Evolutionary conservation across 2,797 vertebrate species (phyloP), one percentile per base, ranked within the genome.

Genomic region (Chelonia mydas): DNA sequence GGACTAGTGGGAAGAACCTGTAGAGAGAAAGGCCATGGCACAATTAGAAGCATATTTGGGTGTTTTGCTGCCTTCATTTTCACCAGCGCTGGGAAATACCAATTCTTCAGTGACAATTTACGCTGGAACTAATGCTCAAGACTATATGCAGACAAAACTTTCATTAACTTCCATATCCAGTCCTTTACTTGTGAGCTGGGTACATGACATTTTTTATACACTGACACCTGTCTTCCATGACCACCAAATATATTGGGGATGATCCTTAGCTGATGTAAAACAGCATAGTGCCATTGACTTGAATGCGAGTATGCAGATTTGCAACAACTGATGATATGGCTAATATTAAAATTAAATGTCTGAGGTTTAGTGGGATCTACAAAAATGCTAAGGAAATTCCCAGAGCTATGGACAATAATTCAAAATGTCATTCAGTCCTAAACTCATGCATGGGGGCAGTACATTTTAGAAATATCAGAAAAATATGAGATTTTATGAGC

Each of bases 41-140:
- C 37, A 41, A 19, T n/a, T 17, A 33, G 23, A 57, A 0, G 0
- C 0, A 5, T 27, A 11, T 45, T 81, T 28, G 0, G 4, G 49
- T 16, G 28, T 37, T 37, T 53, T 37, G 11, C 6, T 11, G 27
- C 41, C 45, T 28, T 61, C 13, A 6, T 74, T 54, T 84, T 15
- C 2, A 11, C 16, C 37, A 41, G 37, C 3, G 5, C 5, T 41
- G 19, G 12, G 74, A 76, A 76, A 76, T 28, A 15, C 41, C 50
- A 51, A 1, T 17, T 3, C 33, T 45, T 3, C 45, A 3, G 1
- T 1, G 49, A 7, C 23, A 78, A 0, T 41, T 7, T 3, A 3
- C 5, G 3, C 6, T 27, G 3, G 21, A 68, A 7, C 4, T 54
- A 23, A 31, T 76, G 1, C 53, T 47, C 8, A 68, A 57, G n/a